Percentiles rank a stretch among this genome's conserved stretches.
Conservation (phyloP, 2,113 vertebrate genomes). For the Alces alces region DNA sequence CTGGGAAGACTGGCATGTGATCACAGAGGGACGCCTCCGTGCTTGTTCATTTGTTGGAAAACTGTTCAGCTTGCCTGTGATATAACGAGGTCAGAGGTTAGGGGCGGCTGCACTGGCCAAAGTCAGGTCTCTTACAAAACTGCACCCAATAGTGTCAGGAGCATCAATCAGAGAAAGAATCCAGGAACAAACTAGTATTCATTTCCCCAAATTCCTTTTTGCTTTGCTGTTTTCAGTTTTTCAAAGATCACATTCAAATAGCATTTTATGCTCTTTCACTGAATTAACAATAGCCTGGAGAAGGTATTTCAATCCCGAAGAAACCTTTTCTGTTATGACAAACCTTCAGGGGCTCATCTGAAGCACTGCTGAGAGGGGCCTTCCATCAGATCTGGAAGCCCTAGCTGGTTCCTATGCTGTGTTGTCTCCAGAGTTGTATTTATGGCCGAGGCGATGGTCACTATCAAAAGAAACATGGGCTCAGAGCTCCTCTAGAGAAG, state of each 20-base stretch:
- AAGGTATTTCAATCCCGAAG: constrained; percentile 40
- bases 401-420: neutral
- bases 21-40: neutral
- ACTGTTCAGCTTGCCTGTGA: constrained; percentile 29
- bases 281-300: constrained; percentile 33
- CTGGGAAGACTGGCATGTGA: neutral
- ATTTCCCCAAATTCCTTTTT: constrained; percentile 28
- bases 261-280: constrained; percentile 38
- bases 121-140: constrained; percentile 56
- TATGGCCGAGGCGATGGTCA: constrained; percentile 46
- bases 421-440: neutral
- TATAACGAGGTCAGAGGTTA: constrained; percentile 49
- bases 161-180: constrained; percentile 19
- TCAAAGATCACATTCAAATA: constrained; percentile 47
- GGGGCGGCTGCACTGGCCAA: constrained; percentile 26
- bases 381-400: constrained; percentile 16
- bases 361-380: neutral
- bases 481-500: constrained; percentile 12
- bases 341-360: neutral
- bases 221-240: neutral
- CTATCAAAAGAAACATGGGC: constrained; percentile 37
- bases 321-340: constrained; percentile 31
- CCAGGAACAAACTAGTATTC: constrained; percentile 42
- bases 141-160: constrained; percentile 19
- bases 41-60: constrained; percentile 29